Evolutionary conservation across 92 coral and sea anemone species (phyloP).

Genomic region (Actinernus sp.): DNA sequence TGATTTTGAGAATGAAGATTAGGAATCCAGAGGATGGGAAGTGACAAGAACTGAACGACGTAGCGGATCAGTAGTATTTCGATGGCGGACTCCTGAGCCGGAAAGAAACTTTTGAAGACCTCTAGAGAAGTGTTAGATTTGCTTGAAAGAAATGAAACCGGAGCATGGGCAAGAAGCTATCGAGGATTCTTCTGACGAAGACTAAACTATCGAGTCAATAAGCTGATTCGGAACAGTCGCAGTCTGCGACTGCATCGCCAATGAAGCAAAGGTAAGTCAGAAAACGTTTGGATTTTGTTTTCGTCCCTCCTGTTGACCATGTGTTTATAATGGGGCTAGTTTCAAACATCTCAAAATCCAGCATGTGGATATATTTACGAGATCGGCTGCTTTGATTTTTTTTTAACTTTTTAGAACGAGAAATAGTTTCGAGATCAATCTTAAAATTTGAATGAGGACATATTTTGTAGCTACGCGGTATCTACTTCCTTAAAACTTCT

Average conservation of each 20-base stretch:
- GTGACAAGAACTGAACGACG: neutral
- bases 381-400: too few species aligned
- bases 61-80: slow-evolving; percentile 1
- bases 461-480: too few species aligned
- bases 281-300: too few species aligned
- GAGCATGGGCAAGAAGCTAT: neutral
- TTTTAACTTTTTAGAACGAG: too few species aligned
- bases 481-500: too few species aligned
- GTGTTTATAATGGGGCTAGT: too few species aligned
- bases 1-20: slow-evolving; percentile 2
- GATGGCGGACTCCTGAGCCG: slow-evolving; percentile 7
- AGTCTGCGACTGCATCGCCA: slow-evolving; percentile 7
- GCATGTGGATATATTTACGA: too few species aligned
- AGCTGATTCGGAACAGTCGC: neutral
- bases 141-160: neutral
- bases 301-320: too few species aligned
- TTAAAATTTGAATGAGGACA: too few species aligned
- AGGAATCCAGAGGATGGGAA: slow-evolving; percentile 4
- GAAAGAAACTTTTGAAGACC: slow-evolving; percentile 3
- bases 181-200: neutral
- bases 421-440: too few species aligned
- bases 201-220: too few species aligned
- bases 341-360: too few species aligned
- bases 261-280: neutral
- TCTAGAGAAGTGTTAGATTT: slow-evolving; percentile 5